Evolutionary conservation across 2,797 vertebrate genomes (phyloP).

Genomic region (Fratercula arctica): DNA sequence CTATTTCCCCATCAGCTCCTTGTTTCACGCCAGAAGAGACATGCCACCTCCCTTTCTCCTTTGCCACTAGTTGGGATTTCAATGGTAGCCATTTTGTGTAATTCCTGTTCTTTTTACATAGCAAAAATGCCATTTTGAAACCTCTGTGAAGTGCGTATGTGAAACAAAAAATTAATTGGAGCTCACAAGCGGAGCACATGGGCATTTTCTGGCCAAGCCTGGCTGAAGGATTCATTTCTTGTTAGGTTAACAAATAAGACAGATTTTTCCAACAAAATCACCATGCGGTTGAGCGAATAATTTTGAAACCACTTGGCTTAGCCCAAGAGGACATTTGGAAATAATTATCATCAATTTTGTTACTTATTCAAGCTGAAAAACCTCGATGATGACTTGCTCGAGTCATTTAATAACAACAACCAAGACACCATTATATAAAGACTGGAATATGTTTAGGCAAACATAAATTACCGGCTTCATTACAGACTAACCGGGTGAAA

Average conservation of each 20-base stretch:
- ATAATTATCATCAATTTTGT: conserved; percentile 59
- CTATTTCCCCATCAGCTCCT: background rate
- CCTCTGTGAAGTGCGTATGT: background rate
- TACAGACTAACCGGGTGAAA: background rate
- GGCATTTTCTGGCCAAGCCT: background rate
- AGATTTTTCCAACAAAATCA: conserved; percentile 54
- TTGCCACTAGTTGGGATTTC: background rate
- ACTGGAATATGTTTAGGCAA: background rate
- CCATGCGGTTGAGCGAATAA: conserved; percentile 14
- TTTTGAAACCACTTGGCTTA: conserved; percentile 54
- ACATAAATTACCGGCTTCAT: background rate
- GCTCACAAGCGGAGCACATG: background rate
- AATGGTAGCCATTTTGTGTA: background rate
- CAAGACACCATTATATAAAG: conserved; percentile 16
- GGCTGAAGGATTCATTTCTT: conserved; percentile 12
- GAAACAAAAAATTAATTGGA: background rate
- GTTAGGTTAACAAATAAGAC: conserved; percentile 18
- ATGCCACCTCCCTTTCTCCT: background rate
- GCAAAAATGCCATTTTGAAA: background rate
- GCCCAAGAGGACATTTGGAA: conserved; percentile 61
- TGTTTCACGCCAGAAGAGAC: background rate
- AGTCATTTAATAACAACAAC: conserved; percentile 44
- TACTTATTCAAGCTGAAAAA: conserved; percentile 62
- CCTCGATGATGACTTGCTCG: conserved; percentile 41
- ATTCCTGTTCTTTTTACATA: background rate